Percentiles rank a stretch among this genome's conserved stretches.
Conservation (phyloP, 2,113 vertebrate genomes). For the Hucho hucho region DNA sequence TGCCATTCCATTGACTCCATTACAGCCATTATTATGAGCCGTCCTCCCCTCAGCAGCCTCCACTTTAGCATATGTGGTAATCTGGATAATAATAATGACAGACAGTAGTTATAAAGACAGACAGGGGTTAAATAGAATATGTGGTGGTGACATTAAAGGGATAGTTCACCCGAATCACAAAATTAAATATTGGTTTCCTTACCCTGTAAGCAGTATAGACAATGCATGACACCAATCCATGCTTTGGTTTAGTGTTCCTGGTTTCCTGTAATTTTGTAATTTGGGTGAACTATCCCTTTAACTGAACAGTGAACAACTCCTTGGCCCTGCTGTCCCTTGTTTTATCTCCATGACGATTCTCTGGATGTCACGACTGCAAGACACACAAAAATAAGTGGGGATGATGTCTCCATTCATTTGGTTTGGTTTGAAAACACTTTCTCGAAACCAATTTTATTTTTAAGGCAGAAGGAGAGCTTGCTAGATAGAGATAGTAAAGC, state of each 20-base stretch:
- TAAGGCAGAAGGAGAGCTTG: slow-evolving; percentile 29
- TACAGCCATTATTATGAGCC: too few species aligned
- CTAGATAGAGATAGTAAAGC: slow-evolving; percentile 22
- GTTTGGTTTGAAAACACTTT: slow-evolving; percentile 33
- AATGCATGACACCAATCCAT: too few species aligned
- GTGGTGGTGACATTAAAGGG: slow-evolving; percentile 44
- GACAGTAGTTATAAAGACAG: slow-evolving; percentile 45
- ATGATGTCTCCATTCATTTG: slow-evolving; percentile 65
- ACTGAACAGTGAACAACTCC: slow-evolving; percentile 58
- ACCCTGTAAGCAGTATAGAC: too few species aligned
- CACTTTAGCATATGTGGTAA: slow-evolving; percentile 32
- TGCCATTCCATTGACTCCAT: too few species aligned
- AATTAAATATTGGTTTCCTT: too few species aligned
- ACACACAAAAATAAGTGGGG: slow-evolving; percentile 78
- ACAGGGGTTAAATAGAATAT: slow-evolving; percentile 61
- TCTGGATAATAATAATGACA: too few species aligned
- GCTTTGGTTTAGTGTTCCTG: too few species aligned
- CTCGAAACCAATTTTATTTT: slow-evolving; percentile 17
- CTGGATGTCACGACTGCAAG: slow-evolving; percentile 84
- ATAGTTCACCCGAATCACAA: slow-evolving; percentile 49
- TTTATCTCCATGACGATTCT: slow-evolving; percentile 91
- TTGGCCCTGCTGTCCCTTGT: slow-evolving; percentile 68
- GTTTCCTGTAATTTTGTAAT: too few species aligned
- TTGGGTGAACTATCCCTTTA: slow-evolving; percentile 11
- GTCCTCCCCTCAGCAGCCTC: too few species aligned